Percentiles rank a stretch among this genome's conserved stretches.
phyloP scores from a whole-genome alignment of 2,113 vertebrate species.

The Salminus brasiliensis region DNA sequence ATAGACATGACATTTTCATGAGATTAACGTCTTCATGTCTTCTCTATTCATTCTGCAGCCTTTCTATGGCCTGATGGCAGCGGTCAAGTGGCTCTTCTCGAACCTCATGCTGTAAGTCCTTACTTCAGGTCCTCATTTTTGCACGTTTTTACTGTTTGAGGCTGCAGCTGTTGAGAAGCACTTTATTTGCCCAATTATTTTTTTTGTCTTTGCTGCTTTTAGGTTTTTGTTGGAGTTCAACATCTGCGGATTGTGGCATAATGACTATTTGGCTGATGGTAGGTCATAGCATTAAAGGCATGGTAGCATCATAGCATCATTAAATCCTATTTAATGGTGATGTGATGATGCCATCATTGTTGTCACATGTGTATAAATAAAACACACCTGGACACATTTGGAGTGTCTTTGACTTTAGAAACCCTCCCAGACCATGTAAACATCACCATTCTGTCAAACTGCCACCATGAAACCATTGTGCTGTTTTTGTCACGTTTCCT shows the following conservation, averaged over 20 bases:
- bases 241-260: constrained; percentile 84
- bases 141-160: not conserved
- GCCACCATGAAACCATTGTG: not conserved
- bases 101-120: constrained; percentile 88
- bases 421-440: not conserved
- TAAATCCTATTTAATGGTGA: too few relatives aligned
- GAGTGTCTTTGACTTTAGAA: not conserved
- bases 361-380: too few relatives aligned
- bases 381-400: not conserved
- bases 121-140: not conserved
- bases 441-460: not conserved
- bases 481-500: not conserved
- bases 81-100: constrained; percentile 85
- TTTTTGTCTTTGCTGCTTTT: constrained; percentile 47
- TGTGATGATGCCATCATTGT: not conserved
- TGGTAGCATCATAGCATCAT: too few relatives aligned
- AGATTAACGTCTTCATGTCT: constrained; percentile 18
- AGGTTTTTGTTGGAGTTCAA: constrained; percentile 94
- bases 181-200: too few relatives aligned
- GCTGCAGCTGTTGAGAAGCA: too few relatives aligned
- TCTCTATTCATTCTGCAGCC: constrained; percentile 76
- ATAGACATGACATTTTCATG: not conserved
- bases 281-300: constrained; percentile 45
- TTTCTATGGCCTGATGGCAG: constrained; percentile 78
- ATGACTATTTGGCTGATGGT: constrained; percentile 86